A percentile compares a stretch with the other conserved stretches of the same genome.
Conservation (phyloP, 1,140 invertebrate species). For the Habropoda laboriosa region DNA sequence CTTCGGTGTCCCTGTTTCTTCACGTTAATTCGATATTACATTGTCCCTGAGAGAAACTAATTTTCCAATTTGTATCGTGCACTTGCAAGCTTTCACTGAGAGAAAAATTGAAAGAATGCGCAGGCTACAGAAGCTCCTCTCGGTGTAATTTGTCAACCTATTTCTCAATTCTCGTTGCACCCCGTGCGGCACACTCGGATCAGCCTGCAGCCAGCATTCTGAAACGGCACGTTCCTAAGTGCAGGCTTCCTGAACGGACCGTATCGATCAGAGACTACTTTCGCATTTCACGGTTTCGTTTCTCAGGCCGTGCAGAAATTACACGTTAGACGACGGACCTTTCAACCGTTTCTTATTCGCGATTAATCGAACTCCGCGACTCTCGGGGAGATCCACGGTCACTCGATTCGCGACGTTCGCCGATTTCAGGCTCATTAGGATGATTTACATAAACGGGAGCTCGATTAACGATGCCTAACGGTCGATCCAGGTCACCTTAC, state of each 20-base stretch:
- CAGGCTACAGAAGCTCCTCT: no score
- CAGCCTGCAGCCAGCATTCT: background rate
- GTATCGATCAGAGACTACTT: background rate
- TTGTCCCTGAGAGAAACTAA: no score
- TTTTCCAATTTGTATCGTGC: no score
- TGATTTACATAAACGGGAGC: slow-evolving; percentile 31
- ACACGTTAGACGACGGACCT: slow-evolving; percentile 8
- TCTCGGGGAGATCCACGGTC: background rate
- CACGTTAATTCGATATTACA: no score
- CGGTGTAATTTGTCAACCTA: background rate
- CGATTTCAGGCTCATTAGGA: slow-evolving; percentile 22
- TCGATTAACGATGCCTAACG: slow-evolving; percentile 29
- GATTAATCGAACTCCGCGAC: background rate
- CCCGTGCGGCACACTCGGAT: background rate
- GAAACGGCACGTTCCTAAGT: background rate
- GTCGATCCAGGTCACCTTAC: slow-evolving; percentile 15
- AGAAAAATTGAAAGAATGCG: no score
- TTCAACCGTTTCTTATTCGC: background rate
- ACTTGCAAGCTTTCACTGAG: no score
- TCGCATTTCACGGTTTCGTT: slow-evolving; percentile 32
- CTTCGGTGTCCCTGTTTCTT: no score
- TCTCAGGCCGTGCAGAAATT: slow-evolving; percentile 26
- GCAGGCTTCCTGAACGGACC: background rate
- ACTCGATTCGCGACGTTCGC: background rate
- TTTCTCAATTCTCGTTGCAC: background rate